phyloP scores from a whole-genome alignment of 1,140 invertebrate genomes.

The Drosophila novamexicana region DNA sequence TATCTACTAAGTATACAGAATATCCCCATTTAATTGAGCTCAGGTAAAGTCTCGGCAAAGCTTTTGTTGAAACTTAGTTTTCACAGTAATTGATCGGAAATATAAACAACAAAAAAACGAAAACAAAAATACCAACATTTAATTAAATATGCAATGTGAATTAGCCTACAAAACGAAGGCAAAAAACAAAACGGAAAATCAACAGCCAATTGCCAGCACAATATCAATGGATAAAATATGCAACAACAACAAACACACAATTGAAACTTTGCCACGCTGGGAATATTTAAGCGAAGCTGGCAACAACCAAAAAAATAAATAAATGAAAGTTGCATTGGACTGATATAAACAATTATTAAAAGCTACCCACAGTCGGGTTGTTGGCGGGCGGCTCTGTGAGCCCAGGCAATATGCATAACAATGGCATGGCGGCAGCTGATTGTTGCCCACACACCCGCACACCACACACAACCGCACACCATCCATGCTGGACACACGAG shows the following conservation, averaged over 20 bases:
- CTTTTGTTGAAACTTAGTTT: slow-evolving; percentile 6
- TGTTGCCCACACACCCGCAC: slow-evolving; percentile 11
- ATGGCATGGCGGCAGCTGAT: slow-evolving; percentile 36
- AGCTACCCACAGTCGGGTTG: slow-evolving; percentile 56
- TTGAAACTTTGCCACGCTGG: slow-evolving; percentile 61
- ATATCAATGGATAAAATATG: slow-evolving; percentile 70
- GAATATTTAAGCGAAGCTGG: slow-evolving; percentile 64
- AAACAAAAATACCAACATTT: slow-evolving; percentile 40
- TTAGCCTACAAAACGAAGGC: slow-evolving; percentile 40
- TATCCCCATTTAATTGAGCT: neutral
- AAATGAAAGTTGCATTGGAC: slow-evolving; percentile 64
- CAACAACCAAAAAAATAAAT: slow-evolving; percentile 17
- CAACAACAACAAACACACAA: slow-evolving; percentile 60
- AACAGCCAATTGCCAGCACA: slow-evolving; percentile 58
- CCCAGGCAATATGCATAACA: slow-evolving; percentile 43
- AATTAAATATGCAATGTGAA: slow-evolving; percentile 72
- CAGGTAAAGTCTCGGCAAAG: slow-evolving; percentile 10
- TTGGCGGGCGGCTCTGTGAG: neutral
- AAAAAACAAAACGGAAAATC: slow-evolving; percentile 46
- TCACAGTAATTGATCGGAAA: slow-evolving; percentile 47
- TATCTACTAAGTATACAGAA: neutral
- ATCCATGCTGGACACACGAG: slow-evolving; percentile 8
- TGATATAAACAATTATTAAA: slow-evolving; percentile 81
- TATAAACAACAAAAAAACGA: slow-evolving; percentile 27
- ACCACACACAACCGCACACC: neutral